These are phyloP conservation scores for Cynopterus sphinx DNA, from an alignment of 2,797 vertebrate genomes.

Conservation along the genomic window DNA sequence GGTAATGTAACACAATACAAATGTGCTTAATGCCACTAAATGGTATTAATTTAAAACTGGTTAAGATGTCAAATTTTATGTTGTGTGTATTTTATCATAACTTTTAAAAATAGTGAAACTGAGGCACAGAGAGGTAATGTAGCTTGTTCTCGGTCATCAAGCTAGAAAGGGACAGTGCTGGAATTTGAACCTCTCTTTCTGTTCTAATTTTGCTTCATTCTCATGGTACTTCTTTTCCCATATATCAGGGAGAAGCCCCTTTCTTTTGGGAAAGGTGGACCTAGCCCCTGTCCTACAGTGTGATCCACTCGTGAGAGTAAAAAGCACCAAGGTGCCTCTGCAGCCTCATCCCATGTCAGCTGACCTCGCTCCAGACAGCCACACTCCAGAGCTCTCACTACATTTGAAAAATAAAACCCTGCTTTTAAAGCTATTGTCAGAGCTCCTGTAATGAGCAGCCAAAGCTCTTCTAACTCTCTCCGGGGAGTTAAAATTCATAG, in stretches of 20 bases:
- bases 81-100: not conserved
- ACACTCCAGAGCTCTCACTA: not conserved
- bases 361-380: not conserved
- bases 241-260: not conserved
- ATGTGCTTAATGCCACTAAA: not conserved
- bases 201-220: not conserved
- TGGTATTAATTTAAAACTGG: not conserved
- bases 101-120: not conserved
- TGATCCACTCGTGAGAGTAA: not conserved
- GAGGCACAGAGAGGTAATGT: not conserved
- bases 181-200: not conserved
- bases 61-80: not conserved
- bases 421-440: not conserved
- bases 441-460: not conserved
- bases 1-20: not conserved
- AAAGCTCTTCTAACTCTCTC: not conserved
- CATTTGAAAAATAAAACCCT: not conserved
- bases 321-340: not conserved
- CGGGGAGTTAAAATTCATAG: not conserved
- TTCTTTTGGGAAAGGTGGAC: not conserved
- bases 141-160: not conserved
- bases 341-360: not conserved
- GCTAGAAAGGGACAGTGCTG: not conserved
- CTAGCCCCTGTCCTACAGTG: too few species aligned
- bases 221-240: not conserved